Base-by-base conservation (phyloP, 2,797 vertebrate genomes). In the Xyrichtys novacula region DNA sequence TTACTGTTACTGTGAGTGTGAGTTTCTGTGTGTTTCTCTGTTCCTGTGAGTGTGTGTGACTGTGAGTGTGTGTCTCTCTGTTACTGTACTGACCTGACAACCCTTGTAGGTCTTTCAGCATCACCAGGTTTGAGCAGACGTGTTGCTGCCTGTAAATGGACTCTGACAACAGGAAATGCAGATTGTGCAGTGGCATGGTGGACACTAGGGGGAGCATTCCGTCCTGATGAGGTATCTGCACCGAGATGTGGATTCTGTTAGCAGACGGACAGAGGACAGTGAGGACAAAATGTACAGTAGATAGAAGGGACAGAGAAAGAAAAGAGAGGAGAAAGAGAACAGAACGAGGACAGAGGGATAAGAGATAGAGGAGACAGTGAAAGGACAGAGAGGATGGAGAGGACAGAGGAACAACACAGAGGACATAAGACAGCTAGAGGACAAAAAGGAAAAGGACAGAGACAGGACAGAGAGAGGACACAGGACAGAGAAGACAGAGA, bases 181-280 rank as follows among this genome's bases (percentile, higher is more conserved):
- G 91, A 82, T 99, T 99, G 94, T 99, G 97, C 65, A 99, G 86
- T 0, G 98, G 98, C 94, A 98, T 95, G 23, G 97, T 99, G 78
- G 98, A 99, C 80, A 99, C 94, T 29, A 99, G 94, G 2, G 98
- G 98, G 59, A 99, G 93, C 98, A 99, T 99, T 1, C 98, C 97
- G 0, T 99, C 98, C 90, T 99, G 98, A 71, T 99, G 98, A 5
- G 98, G 98, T 74, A 99, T 98, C 93, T 99, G 98, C 83, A 99
- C 97, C 0, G 97, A 98, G 74, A 99, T 99, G 62, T 99, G 98
- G 90, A 99, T 99, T 44, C 98, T 99, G 44, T 26, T n/a, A n/a
- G n/a, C n/a, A 79, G 80, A 28, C 6, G 1, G 60, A 71, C 19
- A 36, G 38, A 16, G 36, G n/a, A n/a, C n/a, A n/a, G n/a, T 6